These are phyloP conservation scores for Sciurus niger DNA, from an alignment of 2,113 vertebrate species.

Conservation along the genomic window DNA sequence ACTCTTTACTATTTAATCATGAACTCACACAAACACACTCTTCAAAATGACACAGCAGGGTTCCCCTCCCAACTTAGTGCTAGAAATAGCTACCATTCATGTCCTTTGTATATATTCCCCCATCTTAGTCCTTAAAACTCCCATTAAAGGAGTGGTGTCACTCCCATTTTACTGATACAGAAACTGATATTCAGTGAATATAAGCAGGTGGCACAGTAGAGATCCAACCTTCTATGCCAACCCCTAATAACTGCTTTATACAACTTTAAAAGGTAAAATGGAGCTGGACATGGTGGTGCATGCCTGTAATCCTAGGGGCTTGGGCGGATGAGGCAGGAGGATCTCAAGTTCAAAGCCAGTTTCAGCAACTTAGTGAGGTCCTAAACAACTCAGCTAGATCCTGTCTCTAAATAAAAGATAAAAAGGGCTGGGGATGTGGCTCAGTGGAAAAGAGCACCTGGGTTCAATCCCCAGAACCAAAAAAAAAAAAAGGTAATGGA, in stretches of 20 bases:
- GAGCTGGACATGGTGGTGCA: no score
- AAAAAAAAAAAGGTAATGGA: neutral
- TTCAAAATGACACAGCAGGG: conserved; percentile 46
- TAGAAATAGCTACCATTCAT: conserved; percentile 53
- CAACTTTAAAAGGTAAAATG: neutral
- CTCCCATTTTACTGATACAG: conserved; percentile 27
- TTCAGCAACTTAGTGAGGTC: no score
- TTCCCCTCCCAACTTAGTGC: neutral
- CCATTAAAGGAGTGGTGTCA: neutral
- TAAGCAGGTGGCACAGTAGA: neutral
- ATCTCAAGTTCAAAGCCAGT: no score
- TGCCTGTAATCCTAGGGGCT: no score
- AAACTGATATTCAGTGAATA: neutral
- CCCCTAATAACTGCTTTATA: neutral
- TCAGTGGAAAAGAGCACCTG: no score
- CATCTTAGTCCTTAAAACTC: conserved; percentile 47
- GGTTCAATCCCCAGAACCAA: no score
- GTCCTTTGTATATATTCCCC: conserved; percentile 20
- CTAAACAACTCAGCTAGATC: no score
- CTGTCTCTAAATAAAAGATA: no score
- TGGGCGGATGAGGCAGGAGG: no score
- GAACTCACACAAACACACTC: neutral
- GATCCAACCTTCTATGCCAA: neutral
- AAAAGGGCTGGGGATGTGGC: no score
- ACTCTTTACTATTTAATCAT: conserved; percentile 56